Conservation (phyloP, 2,888 invertebrate genomes). For the Atrina japonica region DNA sequence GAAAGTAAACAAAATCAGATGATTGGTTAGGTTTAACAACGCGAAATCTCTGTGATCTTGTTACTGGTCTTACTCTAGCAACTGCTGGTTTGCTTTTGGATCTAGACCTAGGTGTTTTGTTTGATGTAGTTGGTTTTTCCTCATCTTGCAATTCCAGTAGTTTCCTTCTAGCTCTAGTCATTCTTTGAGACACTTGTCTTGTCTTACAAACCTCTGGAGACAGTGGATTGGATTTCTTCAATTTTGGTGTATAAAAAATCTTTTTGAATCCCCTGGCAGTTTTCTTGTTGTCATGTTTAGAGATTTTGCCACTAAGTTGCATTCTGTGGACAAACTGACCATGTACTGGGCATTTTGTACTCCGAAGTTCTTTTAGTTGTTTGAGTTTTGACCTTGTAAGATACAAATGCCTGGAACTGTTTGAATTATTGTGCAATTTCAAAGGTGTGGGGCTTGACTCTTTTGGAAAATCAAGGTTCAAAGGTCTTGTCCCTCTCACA, state of each 20-base stretch:
- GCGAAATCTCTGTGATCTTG: slow-evolving; percentile 1
- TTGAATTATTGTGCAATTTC: not conserved
- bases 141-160: no score
- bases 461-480: not conserved
- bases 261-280: no score
- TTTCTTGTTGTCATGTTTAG: no score
- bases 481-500: not conserved
- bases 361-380: not conserved
- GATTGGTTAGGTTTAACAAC: no score
- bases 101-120: no score
- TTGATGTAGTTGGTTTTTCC: no score
- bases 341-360: slow-evolving; percentile 7
- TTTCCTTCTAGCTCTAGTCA: no score
- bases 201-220: not conserved
- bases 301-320: not conserved
- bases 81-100: no score
- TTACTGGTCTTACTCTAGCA: not conserved
- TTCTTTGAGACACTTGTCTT: not conserved
- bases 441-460: not conserved
- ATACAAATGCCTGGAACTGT: not conserved
- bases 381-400: slow-evolving; percentile 13
- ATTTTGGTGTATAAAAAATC: slow-evolving; percentile 11
- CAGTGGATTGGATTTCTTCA: not conserved
- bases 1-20: no score
- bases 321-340: slow-evolving; percentile 1